Evolutionary conservation across 2,888 invertebrate genomes (phyloP), one percentile per base, ranked within the genome.

Genomic region (Atethmia centrago): DNA sequence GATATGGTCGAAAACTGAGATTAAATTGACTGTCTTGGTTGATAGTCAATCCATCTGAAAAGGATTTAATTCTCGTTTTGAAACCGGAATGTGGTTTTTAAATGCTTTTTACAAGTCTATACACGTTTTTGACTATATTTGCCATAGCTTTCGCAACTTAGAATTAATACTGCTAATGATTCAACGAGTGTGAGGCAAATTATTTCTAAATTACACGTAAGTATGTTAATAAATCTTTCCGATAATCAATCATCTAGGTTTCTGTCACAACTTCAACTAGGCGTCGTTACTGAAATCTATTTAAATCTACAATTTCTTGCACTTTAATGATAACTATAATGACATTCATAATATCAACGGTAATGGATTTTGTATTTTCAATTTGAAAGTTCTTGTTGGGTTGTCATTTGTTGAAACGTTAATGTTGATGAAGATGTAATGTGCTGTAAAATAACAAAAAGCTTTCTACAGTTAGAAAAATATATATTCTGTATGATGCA

Each of bases 181-280:
- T 68, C 40, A 68, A 71, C 19, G 40, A 56, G 64, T 65, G 25
- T 12, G 31, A 58, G n/a, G 65, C 42, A 66, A 63, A 71, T 82
- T 71, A 79, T 68, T 81, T 71, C 31, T 51, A 45, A 58, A 70
- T 73, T 64, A 71, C 49, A 12, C 28, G 53, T 59, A 55, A 80
- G 55, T 71, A 69, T 65, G 61, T 71, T 84, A 80, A 83, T 79
- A 71, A 77, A 80, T 84, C 65, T 79, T 67, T 21, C 28, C 45
- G 53, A 84, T 82, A 84, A 80, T 82, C 80, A 84, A 84, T 82
- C 82, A 82, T 84, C 69, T 69, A 36, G 69, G 61, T 75, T 80
- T 84, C 75, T 71, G 84, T 71, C 68, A 47, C 36, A 68, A 69
- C 58, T 74, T 73, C 40, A 62, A 69, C 61, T 79, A 67, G 21